These are phyloP conservation scores for Oryzias dopingdopingensis DNA, from an alignment of 2,797 vertebrate genomes.

Conservation along the genomic window DNA sequence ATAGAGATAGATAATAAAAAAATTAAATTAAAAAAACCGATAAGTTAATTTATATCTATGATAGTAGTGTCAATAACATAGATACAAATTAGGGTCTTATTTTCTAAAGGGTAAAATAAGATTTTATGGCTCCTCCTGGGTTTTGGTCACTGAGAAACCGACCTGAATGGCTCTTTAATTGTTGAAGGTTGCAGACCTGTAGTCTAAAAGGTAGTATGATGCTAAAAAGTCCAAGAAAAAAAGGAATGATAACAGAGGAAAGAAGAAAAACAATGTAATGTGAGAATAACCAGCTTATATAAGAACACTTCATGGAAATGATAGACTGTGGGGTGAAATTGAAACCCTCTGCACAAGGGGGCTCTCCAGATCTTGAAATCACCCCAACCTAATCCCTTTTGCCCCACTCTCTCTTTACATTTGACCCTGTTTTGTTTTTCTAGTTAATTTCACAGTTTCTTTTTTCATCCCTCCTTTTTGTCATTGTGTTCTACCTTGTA, in stretches of 20 bases:
- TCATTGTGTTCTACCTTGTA: conserved; percentile 14
- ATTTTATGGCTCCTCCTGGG: too few species aligned
- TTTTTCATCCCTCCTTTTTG: conserved; percentile 1
- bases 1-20: too few species aligned
- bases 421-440: conserved; percentile 13
- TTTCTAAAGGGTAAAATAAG: too few species aligned
- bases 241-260: conserved; percentile 5
- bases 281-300: conserved; percentile 12
- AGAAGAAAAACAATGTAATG: conserved; percentile 3
- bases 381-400: conserved; percentile 21
- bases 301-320: conserved; percentile 33
- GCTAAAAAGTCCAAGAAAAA: conserved; percentile 4
- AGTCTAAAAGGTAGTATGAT: neutral
- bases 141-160: too few species aligned
- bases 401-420: conserved; percentile 14
- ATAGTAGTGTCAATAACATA: too few species aligned
- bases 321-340: conserved; percentile 58
- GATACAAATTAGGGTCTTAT: too few species aligned
- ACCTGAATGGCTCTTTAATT: too few species aligned
- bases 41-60: too few species aligned
- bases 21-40: too few species aligned
- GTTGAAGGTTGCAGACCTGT: too few species aligned
- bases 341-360: conserved; percentile 31
- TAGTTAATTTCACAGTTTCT: conserved; percentile 35
- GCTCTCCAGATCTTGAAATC: conserved; percentile 41